Conservation (phyloP, 2,797 vertebrate genomes). For the Melanotaenia parkinsoni region DNA sequence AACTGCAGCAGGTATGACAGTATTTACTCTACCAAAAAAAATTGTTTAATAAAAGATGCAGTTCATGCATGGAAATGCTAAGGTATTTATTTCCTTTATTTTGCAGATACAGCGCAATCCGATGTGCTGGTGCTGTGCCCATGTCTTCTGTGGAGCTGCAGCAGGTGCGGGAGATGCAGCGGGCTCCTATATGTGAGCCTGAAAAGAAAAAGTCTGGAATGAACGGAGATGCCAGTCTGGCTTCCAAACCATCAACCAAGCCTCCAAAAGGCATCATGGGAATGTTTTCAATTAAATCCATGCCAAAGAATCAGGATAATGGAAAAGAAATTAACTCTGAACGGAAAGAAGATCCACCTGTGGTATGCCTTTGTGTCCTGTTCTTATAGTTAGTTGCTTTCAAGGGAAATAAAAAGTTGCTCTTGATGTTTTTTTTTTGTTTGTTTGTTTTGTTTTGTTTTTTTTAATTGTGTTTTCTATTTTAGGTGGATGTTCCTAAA, state of each 20-base stretch:
- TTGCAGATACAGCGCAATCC: conserved; percentile 91
- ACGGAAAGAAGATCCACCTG: conserved; percentile 77
- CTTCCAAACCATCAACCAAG: conserved; percentile 75
- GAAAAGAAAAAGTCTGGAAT: conserved; percentile 37
- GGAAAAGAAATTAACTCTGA: conserved; percentile 84
- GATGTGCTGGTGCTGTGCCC: conserved; percentile 84
- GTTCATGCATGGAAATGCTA: too few relatives aligned
- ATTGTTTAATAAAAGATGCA: background rate
- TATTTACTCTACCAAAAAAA: background rate
- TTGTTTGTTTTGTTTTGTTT: too few relatives aligned
- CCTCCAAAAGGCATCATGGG: conserved; percentile 91
- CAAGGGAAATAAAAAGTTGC: too few relatives aligned
- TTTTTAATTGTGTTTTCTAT: background rate
- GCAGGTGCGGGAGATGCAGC: conserved; percentile 56
- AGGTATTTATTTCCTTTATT: background rate
- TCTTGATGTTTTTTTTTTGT: background rate
- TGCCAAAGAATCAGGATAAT: conserved; percentile 77
- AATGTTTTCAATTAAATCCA: conserved; percentile 87
- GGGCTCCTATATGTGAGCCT: conserved; percentile 41
- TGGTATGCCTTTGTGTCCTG: conserved; percentile 50
- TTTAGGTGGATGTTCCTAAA: conserved; percentile 82
- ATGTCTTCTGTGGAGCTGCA: conserved; percentile 74
- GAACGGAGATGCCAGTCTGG: conserved; percentile 74
- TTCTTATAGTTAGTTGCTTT: background rate
- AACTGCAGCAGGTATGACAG: conserved; percentile 90